phyloP scores from a whole-genome alignment of 1,140 invertebrate species.

The Probaryconus sp. region DNA sequence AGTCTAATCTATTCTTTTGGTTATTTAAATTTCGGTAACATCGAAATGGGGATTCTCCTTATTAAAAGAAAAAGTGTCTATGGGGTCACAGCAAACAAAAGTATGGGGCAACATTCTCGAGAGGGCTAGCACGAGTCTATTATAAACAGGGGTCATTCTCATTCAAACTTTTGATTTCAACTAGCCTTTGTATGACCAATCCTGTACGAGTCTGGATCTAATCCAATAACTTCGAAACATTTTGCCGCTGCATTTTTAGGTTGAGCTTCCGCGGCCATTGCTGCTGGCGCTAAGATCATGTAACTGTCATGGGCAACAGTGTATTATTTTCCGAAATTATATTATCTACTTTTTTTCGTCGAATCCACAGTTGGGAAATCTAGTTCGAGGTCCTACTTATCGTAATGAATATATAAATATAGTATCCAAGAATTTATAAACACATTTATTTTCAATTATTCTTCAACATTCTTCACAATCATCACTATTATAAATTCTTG shows the following conservation, averaged over 20 bases:
- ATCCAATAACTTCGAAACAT: slow-evolving; percentile 89
- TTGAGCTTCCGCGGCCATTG: slow-evolving; percentile 91
- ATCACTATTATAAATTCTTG: no score
- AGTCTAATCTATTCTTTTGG: no score
- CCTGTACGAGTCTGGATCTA: slow-evolving; percentile 95
- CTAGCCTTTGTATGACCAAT: slow-evolving; percentile 99
- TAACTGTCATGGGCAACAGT: slow-evolving; percentile 85
- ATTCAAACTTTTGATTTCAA: slow-evolving; percentile 56
- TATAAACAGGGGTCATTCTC: slow-evolving; percentile 29
- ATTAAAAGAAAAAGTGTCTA: no score
- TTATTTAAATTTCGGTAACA: no score
- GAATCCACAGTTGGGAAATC: slow-evolving; percentile 24
- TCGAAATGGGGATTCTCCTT: no score
- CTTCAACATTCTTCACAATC: no score
- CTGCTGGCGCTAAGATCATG: slow-evolving; percentile 97
- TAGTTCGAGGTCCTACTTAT: no score
- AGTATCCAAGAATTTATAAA: no score
- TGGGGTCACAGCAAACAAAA: slow-evolving; percentile 46
- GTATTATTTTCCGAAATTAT: slow-evolving; percentile 48
- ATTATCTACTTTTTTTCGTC: slow-evolving; percentile 18
- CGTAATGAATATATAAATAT: no score
- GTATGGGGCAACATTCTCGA: background rate
- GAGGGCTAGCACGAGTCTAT: slow-evolving; percentile 3
- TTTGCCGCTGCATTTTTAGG: slow-evolving; percentile 88
- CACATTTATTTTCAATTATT: no score